phyloP scores from a whole-genome alignment of 2,797 vertebrate species.

The Sebastes jordani region DNA sequence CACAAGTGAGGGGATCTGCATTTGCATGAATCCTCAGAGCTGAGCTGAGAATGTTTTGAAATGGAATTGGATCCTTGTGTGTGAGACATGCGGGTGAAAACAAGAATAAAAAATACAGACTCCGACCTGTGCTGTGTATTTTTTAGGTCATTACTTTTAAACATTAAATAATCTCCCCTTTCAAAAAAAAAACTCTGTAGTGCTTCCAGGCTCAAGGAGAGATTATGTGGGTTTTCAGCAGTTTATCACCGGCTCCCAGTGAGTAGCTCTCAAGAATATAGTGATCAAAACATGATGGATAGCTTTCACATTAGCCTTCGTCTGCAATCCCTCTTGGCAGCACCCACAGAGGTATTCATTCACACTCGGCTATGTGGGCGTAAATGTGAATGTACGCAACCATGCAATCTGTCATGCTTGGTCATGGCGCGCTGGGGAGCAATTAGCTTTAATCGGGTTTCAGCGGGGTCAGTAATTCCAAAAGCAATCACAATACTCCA shows the following conservation, averaged over 20 bases:
- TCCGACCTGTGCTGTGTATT: neutral
- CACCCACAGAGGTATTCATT: conserved; percentile 53
- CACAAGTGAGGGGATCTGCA: neutral
- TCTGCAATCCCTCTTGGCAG: conserved; percentile 48
- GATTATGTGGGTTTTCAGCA: conserved; percentile 29
- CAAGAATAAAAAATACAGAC: neutral
- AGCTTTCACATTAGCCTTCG: conserved; percentile 56
- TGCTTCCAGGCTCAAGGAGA: neutral
- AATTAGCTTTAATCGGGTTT: conserved; percentile 73
- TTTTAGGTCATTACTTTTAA: conserved; percentile 15
- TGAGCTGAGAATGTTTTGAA: neutral
- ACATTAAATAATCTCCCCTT: conserved; percentile 12
- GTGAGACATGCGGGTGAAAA: neutral
- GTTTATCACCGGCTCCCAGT: conserved; percentile 47
- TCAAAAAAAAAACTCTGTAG: neutral
- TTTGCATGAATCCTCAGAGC: conserved; percentile 17
- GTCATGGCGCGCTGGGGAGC: conserved; percentile 57
- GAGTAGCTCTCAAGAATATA: conserved; percentile 49
- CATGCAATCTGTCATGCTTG: conserved; percentile 60
- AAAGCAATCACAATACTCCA: conserved; percentile 61
- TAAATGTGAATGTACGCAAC: conserved; percentile 46
- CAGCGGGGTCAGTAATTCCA: conserved; percentile 62
- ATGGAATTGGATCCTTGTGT: neutral
- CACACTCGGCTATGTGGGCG: conserved; percentile 27
- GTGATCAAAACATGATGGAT: conserved; percentile 69